phyloP scores from a whole-genome alignment of 2,888 invertebrate species.

The Polydrusus pterygomalis region DNA sequence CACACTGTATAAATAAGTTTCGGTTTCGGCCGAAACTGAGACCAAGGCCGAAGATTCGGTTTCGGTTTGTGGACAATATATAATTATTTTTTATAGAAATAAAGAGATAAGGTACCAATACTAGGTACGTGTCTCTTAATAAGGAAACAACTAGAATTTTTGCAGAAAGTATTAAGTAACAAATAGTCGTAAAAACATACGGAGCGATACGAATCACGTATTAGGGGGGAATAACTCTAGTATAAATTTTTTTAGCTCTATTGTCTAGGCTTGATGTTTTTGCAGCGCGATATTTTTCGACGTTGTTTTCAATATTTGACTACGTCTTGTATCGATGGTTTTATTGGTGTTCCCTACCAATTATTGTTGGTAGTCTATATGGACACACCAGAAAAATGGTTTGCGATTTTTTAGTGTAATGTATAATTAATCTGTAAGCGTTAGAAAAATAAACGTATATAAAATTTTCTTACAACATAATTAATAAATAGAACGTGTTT shows the following conservation, averaged over 20 bases:
- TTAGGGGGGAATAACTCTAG: neutral
- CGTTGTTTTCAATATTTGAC: neutral
- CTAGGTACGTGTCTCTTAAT: too few relatives aligned
- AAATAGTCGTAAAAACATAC: too few relatives aligned
- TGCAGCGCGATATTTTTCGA: too few relatives aligned
- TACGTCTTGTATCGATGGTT: neutral
- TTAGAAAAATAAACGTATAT: constrained; percentile 40
- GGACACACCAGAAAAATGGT: constrained; percentile 27
- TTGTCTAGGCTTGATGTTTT: too few relatives aligned
- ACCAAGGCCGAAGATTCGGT: too few relatives aligned
- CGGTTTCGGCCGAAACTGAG: too few relatives aligned
- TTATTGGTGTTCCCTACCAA: constrained; percentile 43
- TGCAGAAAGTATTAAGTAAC: too few relatives aligned
- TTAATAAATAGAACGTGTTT: constrained; percentile 35
- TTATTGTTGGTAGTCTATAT: constrained; percentile 35
- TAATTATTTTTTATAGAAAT: too few relatives aligned
- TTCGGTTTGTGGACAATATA: too few relatives aligned
- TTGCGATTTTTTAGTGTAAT: constrained; percentile 39
- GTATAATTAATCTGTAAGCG: constrained; percentile 33
- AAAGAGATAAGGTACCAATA: too few relatives aligned
- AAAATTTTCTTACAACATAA: constrained; percentile 37
- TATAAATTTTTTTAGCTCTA: neutral
- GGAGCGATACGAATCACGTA: neutral
- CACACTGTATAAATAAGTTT: too few relatives aligned
- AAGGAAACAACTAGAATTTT: too few relatives aligned